Conservation (phyloP, 1,140 invertebrate species). For the Bombus pascuorum region DNA sequence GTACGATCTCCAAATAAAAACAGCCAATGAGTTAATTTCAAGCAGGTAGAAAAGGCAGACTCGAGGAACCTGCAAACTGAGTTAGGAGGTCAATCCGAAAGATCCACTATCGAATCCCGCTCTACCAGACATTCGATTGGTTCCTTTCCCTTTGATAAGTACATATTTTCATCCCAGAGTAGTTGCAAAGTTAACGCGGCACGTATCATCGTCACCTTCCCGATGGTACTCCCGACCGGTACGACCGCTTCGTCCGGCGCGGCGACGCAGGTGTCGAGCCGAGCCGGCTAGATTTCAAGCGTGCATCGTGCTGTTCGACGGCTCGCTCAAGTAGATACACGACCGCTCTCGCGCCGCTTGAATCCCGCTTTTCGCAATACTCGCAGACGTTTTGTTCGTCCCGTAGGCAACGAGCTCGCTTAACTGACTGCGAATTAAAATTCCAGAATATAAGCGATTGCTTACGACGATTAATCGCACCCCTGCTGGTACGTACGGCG, state of each 20-base stretch:
- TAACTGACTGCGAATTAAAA: slow-evolving; percentile 72
- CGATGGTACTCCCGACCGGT: slow-evolving; percentile 47
- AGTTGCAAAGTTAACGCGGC: too few relatives aligned
- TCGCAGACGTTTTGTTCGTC: slow-evolving; percentile 64
- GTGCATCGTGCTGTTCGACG: not conserved
- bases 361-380: slow-evolving; percentile 61
- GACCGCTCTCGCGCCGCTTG: slow-evolving; percentile 51
- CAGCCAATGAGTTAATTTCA: not conserved
- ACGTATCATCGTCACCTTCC: slow-evolving; percentile 34
- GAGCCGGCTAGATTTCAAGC: slow-evolving; percentile 34
- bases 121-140: not conserved
- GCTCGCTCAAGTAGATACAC: slow-evolving; percentile 12
- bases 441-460: slow-evolving; percentile 72
- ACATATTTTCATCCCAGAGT: too few relatives aligned
- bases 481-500: slow-evolving; percentile 65
- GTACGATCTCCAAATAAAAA: not conserved
- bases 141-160: too few relatives aligned
- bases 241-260: slow-evolving; percentile 53
- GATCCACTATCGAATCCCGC: not conserved
- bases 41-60: not conserved
- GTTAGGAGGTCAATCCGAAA: not conserved
- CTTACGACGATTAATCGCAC: slow-evolving; percentile 75
- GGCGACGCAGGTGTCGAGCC: slow-evolving; percentile 46
- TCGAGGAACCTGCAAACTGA: too few relatives aligned
- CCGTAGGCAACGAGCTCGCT: slow-evolving; percentile 60